Conservation (phyloP, 2,113 vertebrate species). For the Psettodes erumei region DNA sequence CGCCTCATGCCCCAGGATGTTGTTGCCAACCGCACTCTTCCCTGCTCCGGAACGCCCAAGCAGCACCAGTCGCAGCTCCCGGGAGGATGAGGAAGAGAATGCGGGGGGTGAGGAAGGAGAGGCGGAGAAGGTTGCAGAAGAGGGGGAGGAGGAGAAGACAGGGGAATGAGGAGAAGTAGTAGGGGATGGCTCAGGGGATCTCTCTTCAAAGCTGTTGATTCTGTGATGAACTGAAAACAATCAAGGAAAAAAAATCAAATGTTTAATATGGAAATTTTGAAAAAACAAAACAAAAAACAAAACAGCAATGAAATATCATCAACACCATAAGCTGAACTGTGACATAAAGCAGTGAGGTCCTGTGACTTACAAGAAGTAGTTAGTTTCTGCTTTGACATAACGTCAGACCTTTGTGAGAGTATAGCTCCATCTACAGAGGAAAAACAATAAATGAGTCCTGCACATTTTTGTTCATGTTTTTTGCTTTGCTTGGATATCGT, state of each 20-base stretch:
- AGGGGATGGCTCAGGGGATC: slow-evolving; percentile 35
- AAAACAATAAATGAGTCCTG: not conserved
- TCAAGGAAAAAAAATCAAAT: not conserved
- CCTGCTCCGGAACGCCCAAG: slow-evolving; percentile 78
- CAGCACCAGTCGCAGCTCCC: slow-evolving; percentile 79
- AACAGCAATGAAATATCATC: too few relatives aligned
- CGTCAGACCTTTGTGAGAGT: slow-evolving; percentile 76
- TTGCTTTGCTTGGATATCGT: not conserved
- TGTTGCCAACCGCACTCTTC: slow-evolving; percentile 80
- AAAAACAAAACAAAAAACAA: too few relatives aligned
- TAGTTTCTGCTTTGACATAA: slow-evolving; percentile 5
- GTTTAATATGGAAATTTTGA: not conserved
- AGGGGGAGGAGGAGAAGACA: slow-evolving; percentile 19
- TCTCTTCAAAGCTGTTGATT: slow-evolving; percentile 65
- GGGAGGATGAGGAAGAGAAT: slow-evolving; percentile 28
- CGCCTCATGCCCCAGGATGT: slow-evolving; percentile 71
- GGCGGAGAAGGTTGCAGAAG: not conserved
- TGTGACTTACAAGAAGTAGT: slow-evolving; percentile 71
- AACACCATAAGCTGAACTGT: too few relatives aligned
- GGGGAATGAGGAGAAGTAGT: slow-evolving; percentile 14
- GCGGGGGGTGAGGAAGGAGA: not conserved
- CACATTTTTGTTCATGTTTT: not conserved
- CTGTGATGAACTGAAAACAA: slow-evolving; percentile 69
- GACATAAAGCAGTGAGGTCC: not conserved
- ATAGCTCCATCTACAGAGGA: slow-evolving; percentile 77